Conservation (phyloP, 2,797 vertebrate species). For the Atherinosoma microstoma region DNA sequence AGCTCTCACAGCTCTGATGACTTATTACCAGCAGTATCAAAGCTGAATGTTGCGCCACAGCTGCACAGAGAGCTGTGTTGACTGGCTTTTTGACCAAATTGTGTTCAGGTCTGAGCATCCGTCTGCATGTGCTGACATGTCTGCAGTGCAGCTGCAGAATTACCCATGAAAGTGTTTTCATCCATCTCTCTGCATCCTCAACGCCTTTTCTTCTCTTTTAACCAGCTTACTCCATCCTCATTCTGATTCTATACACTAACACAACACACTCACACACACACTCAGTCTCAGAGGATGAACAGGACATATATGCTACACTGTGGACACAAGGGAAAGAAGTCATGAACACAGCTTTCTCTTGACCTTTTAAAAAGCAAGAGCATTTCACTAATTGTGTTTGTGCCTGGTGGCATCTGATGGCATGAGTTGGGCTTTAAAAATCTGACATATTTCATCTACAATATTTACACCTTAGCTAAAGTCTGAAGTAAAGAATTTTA, state of each 20-base stretch:
- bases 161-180: neutral
- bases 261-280: neutral
- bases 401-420: neutral
- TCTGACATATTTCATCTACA: neutral
- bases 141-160: neutral
- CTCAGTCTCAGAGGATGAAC: neutral
- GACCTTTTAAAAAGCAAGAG: neutral
- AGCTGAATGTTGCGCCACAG: constrained; percentile 43
- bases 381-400: neutral
- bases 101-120: constrained; percentile 5
- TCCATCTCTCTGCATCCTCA: neutral
- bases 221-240: neutral
- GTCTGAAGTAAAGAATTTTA: neutral
- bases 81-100: constrained; percentile 32
- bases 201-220: neutral
- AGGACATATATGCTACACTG: neutral
- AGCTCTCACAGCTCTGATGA: constrained; percentile 62
- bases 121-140: neutral
- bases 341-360: neutral
- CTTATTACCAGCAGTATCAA: constrained; percentile 60
- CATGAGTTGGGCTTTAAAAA: neutral
- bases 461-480: neutral
- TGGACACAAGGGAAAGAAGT: neutral
- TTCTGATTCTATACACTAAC: neutral
- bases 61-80: constrained; percentile 26